Evolutionary conservation across 2,113 vertebrate genomes (phyloP), one percentile per base, ranked within the genome.

Genomic region (Ellobius talpinus): DNA sequence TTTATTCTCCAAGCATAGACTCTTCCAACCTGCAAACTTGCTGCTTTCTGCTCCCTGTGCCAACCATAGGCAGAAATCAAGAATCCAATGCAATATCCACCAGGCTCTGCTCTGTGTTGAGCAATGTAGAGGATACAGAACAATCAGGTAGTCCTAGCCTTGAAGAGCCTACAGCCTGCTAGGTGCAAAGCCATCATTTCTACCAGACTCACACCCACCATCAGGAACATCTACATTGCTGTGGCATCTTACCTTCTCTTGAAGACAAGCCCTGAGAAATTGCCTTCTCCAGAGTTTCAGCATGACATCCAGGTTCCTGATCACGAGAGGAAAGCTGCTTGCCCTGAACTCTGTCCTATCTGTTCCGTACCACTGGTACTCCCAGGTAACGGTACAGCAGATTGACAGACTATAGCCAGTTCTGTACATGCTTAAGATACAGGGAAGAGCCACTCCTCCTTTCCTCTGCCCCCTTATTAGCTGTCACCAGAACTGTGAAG

Each of bases 61-160:
- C 47, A 39, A 16, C 4, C 5, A 47, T 29, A 21, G 19, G 58
- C n/a, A 45, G 42, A 21, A 21, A 33, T 73, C 24, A 74, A 78
- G 26, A 58, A 52, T 7, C 42, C 52, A 29, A 14, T 47, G 0
- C n/a, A 31, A 58, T 4, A 29, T 24, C 39, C 61, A 23, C 33
- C 3, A 1, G 1, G 14, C 5, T 65, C 1, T 10, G 5, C 16
- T 74, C 36, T 63, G 5, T 14, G 31, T 68, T 29, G 19, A 55
- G 42, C 39, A 42, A 63, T 63, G 31, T 42, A 9, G 9, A 72
- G 45, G 73, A 55, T 31, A 14, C 5, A 89, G 45, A 42, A 0
- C 4, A 42, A 66, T n/a, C 52, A 47, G 31, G 3, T 33, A 26
- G 2, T 7, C 26, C 61, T 78, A 36, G 45, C 21, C 50, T 47